Base-by-base conservation (phyloP, 1,140 invertebrate genomes). In the Macrotrachela quadricornifera region DNA sequence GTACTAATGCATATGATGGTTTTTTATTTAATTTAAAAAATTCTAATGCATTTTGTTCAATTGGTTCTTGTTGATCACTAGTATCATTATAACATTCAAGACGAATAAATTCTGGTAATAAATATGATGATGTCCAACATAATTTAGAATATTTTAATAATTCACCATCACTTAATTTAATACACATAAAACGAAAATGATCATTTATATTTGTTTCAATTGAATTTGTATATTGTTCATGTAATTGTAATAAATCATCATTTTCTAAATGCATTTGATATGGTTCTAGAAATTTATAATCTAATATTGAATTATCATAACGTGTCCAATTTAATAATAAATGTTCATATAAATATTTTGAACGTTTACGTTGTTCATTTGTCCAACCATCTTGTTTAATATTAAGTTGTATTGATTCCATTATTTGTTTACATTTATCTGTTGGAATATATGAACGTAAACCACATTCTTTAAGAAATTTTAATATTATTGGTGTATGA, bases 11-110 rank as follows among this genome's bases (percentile, higher is more conserved):
- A 38, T 46, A 48, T 17, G 36, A 53, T 0, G 51, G 51, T 16
- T 53, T 53, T 15, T 48, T 46, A 15, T 53, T 53, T 21, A 53
- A 30, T 40, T 48, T 46, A 12, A 53, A 18, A 48, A 53, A 53
- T 42, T 53, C 51, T 15, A 48, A 15, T 0, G 51, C 46, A 17
- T 53, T 53, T 48, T 43, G 37, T 15, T 53, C 51, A 1, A 51
- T 18, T 2, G 41, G 2, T 2, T 16, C 10, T 6, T 39, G 46
- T n/a, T 46, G 21, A 30, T 30, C 21, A 30, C 8, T 30, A 30
- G 8, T 8, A 30, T 30, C 21, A 30, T 30, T 30, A 30, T 30
- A 30, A 30, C 8, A 11, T 42, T 42, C 15, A 3, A 15, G 40
- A 42, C 15, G 13, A 1, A 54, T 46, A 44, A 54, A 54, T 13